Conservation (phyloP, 2,888 invertebrate species). For the Leptogaster cylindrica region DNA sequence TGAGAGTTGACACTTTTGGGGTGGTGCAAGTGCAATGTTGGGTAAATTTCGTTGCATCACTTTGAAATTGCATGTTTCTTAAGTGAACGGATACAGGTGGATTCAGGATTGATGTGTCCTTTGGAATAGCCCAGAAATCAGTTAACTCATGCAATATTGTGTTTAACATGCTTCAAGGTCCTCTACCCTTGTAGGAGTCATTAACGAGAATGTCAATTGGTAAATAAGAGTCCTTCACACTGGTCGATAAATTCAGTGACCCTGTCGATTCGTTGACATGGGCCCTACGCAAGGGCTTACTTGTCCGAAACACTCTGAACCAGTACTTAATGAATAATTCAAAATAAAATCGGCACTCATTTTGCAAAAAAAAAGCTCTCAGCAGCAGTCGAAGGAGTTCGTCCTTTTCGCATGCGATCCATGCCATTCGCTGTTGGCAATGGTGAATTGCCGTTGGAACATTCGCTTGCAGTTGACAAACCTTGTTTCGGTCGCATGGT, state of each 20-base stretch:
- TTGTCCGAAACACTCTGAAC: constrained; percentile 13
- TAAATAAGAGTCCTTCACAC: neutral
- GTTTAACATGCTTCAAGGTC: neutral
- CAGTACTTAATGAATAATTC: constrained; percentile 19
- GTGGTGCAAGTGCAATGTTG: neutral
- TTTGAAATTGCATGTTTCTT: constrained; percentile 5
- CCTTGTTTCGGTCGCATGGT: no score
- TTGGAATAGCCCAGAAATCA: neutral
- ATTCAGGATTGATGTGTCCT: constrained; percentile 5
- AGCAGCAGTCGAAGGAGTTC: neutral
- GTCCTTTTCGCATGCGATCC: neutral
- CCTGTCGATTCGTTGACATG: constrained; percentile 15
- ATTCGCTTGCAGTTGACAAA: constrained; percentile 8
- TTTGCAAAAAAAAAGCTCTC: constrained; percentile 8
- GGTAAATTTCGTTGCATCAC: constrained; percentile 22
- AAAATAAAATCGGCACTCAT: constrained; percentile 27
- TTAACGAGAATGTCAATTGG: neutral
- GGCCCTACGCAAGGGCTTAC: constrained; percentile 1
- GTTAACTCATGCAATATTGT: neutral
- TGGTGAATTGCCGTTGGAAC: neutral
- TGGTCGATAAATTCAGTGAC: neutral
- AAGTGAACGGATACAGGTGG: no score
- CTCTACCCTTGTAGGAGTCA: neutral
- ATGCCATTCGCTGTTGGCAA: neutral
- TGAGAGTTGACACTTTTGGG: constrained; percentile 4